phyloP scores from a whole-genome alignment of 2,113 vertebrate species.

The Plecturocebus donacophilus region DNA sequence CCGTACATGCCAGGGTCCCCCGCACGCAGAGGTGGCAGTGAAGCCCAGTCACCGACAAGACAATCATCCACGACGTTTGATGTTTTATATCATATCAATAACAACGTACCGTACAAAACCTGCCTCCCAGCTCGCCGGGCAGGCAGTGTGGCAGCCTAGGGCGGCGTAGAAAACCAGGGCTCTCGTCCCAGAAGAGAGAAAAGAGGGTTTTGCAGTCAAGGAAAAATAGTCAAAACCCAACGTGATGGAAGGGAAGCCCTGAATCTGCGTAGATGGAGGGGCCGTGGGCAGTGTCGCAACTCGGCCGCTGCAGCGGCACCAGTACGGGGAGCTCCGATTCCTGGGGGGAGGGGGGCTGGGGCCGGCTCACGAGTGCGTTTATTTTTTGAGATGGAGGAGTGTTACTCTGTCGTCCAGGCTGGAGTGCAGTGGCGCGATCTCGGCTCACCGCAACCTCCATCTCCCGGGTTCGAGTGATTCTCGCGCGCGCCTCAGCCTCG shows the following conservation, averaged over 20 bases:
- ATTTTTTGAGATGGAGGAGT: too few relatives aligned
- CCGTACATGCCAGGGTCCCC: not conserved
- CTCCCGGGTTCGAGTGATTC: too few relatives aligned
- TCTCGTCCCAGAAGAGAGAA: not conserved
- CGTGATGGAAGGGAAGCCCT: not conserved
- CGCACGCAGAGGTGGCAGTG: too few relatives aligned
- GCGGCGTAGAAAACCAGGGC: slow-evolving; percentile 45
- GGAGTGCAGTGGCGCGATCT: too few relatives aligned
- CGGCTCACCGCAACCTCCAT: too few relatives aligned
- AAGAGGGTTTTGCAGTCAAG: not conserved
- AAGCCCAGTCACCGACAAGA: not conserved
- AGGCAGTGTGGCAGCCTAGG: not conserved
- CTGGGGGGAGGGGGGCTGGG: not conserved
- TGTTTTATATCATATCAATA: slow-evolving; percentile 43
- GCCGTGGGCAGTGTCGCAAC: not conserved
- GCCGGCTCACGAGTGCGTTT: not conserved
- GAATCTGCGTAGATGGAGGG: not conserved
- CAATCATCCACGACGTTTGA: not conserved
- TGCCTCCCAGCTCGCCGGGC: not conserved
- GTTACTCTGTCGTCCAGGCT: too few relatives aligned
- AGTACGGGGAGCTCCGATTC: not conserved
- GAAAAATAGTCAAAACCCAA: not conserved
- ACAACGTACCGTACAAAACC: slow-evolving; percentile 73
- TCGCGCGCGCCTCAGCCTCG: too few relatives aligned
- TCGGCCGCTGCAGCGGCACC: too few relatives aligned